A percentile compares a stretch with the other conserved stretches of the same genome.
These are phyloP conservation scores for Syngnathoides biaculeatus DNA, from an alignment of 2,113 vertebrate genomes.

Conservation along the genomic window DNA sequence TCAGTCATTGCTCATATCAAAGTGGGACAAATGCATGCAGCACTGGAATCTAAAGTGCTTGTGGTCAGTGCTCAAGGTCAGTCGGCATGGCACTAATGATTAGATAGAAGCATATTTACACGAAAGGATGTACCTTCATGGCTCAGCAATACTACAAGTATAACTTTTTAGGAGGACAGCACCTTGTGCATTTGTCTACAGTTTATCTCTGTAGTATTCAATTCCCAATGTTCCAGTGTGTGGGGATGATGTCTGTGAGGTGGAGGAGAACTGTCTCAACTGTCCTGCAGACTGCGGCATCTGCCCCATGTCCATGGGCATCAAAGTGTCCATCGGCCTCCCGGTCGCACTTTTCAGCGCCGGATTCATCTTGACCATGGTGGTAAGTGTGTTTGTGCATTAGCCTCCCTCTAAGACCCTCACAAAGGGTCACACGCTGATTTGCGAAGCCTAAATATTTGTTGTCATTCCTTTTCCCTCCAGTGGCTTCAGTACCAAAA, in stretches of 20 bases:
- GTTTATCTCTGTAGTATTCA: background rate
- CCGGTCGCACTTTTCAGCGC: slow-evolving; percentile 70
- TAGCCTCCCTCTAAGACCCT: background rate
- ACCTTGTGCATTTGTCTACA: background rate
- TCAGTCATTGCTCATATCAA: slow-evolving; percentile 77
- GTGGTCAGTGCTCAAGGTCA: slow-evolving; percentile 74
- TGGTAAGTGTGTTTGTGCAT: slow-evolving; percentile 55
- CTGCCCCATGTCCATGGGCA: slow-evolving; percentile 70
- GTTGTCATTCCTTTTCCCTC: slow-evolving; percentile 5
- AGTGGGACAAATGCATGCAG: slow-evolving; percentile 73
- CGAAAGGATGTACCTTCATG: background rate
- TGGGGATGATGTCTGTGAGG: slow-evolving; percentile 68
- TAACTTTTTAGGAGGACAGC: background rate
- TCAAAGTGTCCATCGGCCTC: slow-evolving; percentile 72
- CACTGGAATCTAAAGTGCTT: slow-evolving; percentile 71
- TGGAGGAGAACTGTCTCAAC: slow-evolving; percentile 71
- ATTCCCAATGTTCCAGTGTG: slow-evolving; percentile 58
- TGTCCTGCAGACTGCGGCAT: slow-evolving; percentile 76
- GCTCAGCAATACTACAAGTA: background rate
- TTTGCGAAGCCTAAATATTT: slow-evolving; percentile 7
- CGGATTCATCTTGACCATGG: slow-evolving; percentile 73
- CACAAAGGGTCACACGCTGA: slow-evolving; percentile 5
- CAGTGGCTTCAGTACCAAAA: slow-evolving; percentile 80
- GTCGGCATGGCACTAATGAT: background rate
- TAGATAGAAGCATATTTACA: background rate